A percentile compares a stretch with the other conserved stretches of the same genome.
phyloP scores from a whole-genome alignment of 2,888 invertebrate genomes.

The Rotaria socialis region DNA sequence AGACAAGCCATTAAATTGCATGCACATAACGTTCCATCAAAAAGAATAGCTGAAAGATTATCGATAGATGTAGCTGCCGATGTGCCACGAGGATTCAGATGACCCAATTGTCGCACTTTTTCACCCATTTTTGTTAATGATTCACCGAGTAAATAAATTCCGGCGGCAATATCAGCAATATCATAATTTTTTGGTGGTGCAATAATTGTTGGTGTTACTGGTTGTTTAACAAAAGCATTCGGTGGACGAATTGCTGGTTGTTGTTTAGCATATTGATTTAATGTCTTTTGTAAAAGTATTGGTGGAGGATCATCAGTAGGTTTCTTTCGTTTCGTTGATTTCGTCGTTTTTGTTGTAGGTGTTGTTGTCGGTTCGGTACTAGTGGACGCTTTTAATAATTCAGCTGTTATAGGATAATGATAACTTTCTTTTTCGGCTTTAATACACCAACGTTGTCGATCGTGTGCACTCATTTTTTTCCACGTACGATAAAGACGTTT shows the following conservation, averaged over 20 bases:
- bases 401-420: constrained; percentile 24
- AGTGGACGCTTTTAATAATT: not conserved
- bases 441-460: constrained; percentile 30
- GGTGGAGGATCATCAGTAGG: not conserved
- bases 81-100: constrained; percentile 30
- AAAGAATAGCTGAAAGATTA: constrained; percentile 17
- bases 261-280: constrained; percentile 34
- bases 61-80: constrained; percentile 12
- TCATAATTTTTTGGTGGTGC: not conserved
- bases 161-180: constrained; percentile 15
- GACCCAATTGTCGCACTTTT: constrained; percentile 28
- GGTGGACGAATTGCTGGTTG: constrained; percentile 19
- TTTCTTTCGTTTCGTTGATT: constrained; percentile 1
- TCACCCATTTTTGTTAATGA: constrained; percentile 37
- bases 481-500: constrained; percentile 18
- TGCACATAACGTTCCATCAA: constrained; percentile 35
- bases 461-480: constrained; percentile 35
- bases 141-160: constrained; percentile 33
- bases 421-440: constrained; percentile 25
- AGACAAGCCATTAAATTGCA: constrained; percentile 35
- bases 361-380: not conserved
- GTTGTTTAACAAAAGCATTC: constrained; percentile 18
- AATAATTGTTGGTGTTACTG: not conserved
- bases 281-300: constrained; percentile 22
- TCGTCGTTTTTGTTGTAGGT: not conserved